Conservation (phyloP, 2,113 vertebrate genomes). For the Eonycteris spelaea region DNA sequence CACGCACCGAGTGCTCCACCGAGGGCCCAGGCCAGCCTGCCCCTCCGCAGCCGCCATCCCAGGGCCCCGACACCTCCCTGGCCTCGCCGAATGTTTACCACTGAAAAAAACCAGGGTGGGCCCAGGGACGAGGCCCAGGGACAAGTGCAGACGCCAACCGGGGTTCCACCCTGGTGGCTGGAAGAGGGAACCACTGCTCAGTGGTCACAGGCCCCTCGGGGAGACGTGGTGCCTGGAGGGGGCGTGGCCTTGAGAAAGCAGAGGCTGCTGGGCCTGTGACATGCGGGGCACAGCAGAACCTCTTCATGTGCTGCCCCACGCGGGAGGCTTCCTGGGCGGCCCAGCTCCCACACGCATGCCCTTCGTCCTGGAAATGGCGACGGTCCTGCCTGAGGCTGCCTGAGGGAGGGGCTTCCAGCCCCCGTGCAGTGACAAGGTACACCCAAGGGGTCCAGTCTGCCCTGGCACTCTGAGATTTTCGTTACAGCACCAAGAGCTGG, state of each 20-base stretch:
- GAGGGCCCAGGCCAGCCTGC: no score
- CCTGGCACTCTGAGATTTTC: fast-evolving
- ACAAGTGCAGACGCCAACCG: fast-evolving
- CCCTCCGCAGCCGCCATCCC: not conserved
- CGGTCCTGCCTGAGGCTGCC: not conserved
- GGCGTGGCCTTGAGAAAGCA: not conserved
- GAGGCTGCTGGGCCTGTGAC: not conserved
- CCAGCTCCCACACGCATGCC: fast-evolving
- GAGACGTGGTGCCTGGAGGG: not conserved
- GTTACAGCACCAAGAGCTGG: not conserved
- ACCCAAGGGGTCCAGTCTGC: not conserved
- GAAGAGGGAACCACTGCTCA: fast-evolving
- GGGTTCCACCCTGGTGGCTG: not conserved
- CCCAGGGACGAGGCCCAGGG: not conserved
- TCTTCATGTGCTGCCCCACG: not conserved
- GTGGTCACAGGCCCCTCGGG: not conserved
- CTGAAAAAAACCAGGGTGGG: not conserved
- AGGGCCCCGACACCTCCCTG: not conserved
- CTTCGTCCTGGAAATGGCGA: fast-evolving
- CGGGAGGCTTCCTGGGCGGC: not conserved
- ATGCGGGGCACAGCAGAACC: not conserved
- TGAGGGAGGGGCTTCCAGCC: not conserved
- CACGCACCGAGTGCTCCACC: fast-evolving
- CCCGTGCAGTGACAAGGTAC: not conserved
- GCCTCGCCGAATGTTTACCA: not conserved